Conservation (phyloP, 1,140 invertebrate species). For the Delia radicum region DNA sequence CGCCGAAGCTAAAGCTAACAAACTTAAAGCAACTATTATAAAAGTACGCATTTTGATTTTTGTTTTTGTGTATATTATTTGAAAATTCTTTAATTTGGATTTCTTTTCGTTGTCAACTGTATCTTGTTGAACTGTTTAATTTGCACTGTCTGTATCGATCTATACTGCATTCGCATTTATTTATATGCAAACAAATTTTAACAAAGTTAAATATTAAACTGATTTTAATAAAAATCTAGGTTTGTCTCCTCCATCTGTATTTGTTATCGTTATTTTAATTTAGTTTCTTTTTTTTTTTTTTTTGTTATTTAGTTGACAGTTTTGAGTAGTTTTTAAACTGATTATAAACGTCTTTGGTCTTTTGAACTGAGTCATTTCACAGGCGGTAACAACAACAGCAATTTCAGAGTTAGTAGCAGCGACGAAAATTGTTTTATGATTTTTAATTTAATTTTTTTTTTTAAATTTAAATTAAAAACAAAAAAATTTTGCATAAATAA, state of each 20-base stretch:
- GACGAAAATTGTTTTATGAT: background rate
- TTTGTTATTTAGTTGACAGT: background rate
- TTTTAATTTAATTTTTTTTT: background rate
- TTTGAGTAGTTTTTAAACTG: background rate
- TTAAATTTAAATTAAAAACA: background rate
- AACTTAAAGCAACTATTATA: conserved; percentile 1
- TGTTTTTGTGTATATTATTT: too few relatives aligned
- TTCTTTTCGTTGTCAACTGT: background rate
- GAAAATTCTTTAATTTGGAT: background rate
- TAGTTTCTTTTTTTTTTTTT: background rate
- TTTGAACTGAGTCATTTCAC: background rate
- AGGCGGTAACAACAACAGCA: background rate
- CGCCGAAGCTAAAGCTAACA: conserved; percentile 32
- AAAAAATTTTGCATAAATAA: background rate
- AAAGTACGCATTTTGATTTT: conserved; percentile 22
- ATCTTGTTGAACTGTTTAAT: background rate
- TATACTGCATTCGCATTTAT: background rate
- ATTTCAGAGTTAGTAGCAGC: too few relatives aligned
- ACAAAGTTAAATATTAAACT: background rate
- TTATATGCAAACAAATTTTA: background rate
- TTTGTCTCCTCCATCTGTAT: background rate
- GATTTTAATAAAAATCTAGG: conserved; percentile 16
- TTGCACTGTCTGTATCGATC: background rate
- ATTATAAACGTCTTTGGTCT: background rate
- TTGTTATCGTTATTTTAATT: background rate